phyloP scores from a whole-genome alignment of 2,888 invertebrate species.

The Baccha elongata region DNA sequence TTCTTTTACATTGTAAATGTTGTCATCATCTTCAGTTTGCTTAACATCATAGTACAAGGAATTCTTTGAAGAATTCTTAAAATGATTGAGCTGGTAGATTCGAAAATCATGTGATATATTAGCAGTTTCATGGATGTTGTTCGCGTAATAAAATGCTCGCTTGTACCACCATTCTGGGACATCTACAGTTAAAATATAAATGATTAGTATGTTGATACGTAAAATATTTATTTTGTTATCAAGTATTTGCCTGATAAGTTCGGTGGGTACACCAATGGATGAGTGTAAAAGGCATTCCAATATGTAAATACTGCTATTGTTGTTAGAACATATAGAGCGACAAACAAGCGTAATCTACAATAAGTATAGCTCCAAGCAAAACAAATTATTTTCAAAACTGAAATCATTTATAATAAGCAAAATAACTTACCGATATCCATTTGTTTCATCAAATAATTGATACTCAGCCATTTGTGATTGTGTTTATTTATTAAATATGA shows the following conservation, averaged over 20 bases:
- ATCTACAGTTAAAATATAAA: constrained; percentile 69
- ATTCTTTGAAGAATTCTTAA: constrained; percentile 69
- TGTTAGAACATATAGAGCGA: constrained; percentile 75
- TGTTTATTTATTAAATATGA: background rate
- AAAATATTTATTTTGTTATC: background rate
- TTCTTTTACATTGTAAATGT: constrained; percentile 23
- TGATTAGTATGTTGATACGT: background rate
- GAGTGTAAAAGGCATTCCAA: constrained; percentile 77
- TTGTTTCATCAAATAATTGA: constrained; percentile 75
- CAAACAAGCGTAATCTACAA: constrained; percentile 75
- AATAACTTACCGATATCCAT: constrained; percentile 73
- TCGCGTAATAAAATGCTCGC: constrained; percentile 76
- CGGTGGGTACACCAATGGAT: constrained; percentile 76
- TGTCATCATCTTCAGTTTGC: constrained; percentile 36
- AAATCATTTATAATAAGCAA: background rate
- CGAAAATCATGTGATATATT: constrained; percentile 76
- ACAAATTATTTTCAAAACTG: background rate
- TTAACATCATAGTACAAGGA: constrained; percentile 49
- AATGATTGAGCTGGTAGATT: constrained; percentile 66
- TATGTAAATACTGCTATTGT: constrained; percentile 77
- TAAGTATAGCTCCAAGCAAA: constrained; percentile 73
- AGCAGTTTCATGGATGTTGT: constrained; percentile 74
- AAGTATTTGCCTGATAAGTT: constrained; percentile 75
- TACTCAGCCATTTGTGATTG: constrained; percentile 64
- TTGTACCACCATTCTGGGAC: constrained; percentile 77